phyloP scores from a whole-genome alignment of 2,888 invertebrate genomes.

The Galerucella calmariensis region DNA sequence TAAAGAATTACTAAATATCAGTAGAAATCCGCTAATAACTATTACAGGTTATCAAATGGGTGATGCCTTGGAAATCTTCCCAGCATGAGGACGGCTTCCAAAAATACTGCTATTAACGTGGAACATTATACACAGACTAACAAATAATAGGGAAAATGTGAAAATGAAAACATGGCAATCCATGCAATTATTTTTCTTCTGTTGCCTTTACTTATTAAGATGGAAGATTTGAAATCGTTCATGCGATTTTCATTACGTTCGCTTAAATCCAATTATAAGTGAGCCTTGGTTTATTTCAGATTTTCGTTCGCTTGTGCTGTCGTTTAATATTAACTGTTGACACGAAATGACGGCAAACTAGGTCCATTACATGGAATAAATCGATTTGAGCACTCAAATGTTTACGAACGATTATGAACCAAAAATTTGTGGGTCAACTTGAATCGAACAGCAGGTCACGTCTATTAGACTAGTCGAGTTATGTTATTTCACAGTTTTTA shows the following conservation, averaged over 20 bases:
- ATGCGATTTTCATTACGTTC: background rate
- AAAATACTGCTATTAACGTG: too few relatives aligned
- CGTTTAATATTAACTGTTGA: background rate
- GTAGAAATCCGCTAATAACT: too few relatives aligned
- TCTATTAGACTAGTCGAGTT: background rate
- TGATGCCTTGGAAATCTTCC: too few relatives aligned
- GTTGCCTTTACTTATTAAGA: background rate
- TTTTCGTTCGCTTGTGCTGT: background rate
- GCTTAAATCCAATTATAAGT: background rate
- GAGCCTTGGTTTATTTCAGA: background rate
- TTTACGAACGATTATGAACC: slow-evolving; percentile 12
- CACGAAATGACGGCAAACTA: slow-evolving; percentile 9
- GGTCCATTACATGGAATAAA: background rate
- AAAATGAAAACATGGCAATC: too few relatives aligned
- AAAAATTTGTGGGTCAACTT: slow-evolving; percentile 3
- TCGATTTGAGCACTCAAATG: slow-evolving; percentile 2
- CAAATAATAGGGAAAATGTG: too few relatives aligned
- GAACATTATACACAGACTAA: too few relatives aligned
- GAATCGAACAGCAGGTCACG: background rate
- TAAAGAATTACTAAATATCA: too few relatives aligned
- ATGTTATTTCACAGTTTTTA: background rate
- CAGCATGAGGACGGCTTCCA: too few relatives aligned
- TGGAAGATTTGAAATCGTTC: background rate
- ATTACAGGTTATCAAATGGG: too few relatives aligned
- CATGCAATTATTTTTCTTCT: too few relatives aligned